Evolutionary conservation across 1,140 invertebrate genomes (phyloP).

Genomic region (Limonius californicus): DNA sequence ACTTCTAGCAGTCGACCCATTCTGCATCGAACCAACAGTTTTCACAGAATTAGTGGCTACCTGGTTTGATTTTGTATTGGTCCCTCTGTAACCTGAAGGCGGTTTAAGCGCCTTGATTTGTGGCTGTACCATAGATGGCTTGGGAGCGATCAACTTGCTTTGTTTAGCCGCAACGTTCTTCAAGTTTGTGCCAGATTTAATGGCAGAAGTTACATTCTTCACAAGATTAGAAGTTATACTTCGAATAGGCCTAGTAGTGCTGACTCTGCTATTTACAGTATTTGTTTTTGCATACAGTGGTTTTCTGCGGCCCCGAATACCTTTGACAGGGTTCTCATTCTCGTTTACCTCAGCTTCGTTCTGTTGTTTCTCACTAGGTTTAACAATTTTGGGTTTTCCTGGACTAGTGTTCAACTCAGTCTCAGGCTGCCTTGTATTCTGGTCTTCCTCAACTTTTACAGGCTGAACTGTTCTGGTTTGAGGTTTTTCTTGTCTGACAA

Average conservation of each 20-base stretch:
- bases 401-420: not conserved
- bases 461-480: constrained; percentile 18
- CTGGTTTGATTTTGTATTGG: not conserved
- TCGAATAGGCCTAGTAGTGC: constrained; percentile 31
- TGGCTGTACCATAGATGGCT: constrained; percentile 17
- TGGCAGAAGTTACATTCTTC: constrained; percentile 36
- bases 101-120: constrained; percentile 18
- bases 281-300: constrained; percentile 56
- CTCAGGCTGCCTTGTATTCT: not conserved
- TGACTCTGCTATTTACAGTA: constrained; percentile 10
- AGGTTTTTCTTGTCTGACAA: not conserved
- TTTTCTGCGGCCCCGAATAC: constrained; percentile 72
- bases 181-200: constrained; percentile 29
- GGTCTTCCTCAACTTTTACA: no score
- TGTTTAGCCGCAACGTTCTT: constrained; percentile 28
- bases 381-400: constrained; percentile 57
- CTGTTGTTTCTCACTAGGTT: constrained; percentile 48
- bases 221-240: constrained; percentile 38
- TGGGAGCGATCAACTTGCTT: constrained; percentile 22
- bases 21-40: not conserved
- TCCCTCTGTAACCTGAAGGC: not conserved
- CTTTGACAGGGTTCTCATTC: constrained; percentile 53
- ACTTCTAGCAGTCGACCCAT: no score
- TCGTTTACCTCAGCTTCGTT: constrained; percentile 45
- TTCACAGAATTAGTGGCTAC: not conserved